phyloP scores from a whole-genome alignment of 2,797 vertebrate genomes.

The Hydrocynus forskahlii region DNA sequence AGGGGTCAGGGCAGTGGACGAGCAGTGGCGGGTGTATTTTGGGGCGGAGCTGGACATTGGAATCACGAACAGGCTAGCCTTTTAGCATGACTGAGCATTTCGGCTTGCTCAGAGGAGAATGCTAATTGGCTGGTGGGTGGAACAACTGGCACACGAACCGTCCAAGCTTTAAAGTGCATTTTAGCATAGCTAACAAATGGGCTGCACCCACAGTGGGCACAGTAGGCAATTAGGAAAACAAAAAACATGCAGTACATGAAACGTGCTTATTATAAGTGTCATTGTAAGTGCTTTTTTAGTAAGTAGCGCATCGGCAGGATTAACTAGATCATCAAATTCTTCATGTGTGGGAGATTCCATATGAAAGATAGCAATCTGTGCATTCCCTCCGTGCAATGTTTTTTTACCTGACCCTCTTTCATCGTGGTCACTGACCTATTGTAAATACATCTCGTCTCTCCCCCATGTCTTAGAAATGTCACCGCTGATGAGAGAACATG shows the following conservation, averaged over 20 bases:
- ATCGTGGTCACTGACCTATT: conserved; percentile 69
- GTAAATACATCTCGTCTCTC: conserved; percentile 73
- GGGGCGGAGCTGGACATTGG: conserved; percentile 1
- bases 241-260: neutral
- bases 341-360: neutral
- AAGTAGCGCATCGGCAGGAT: neutral
- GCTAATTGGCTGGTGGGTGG: neutral
- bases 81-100: neutral
- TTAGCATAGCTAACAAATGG: too few species aligned
- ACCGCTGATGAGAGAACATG: conserved; percentile 72
- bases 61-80: neutral
- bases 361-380: conserved; percentile 4
- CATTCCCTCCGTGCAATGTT: conserved; percentile 49
- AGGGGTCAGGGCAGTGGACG: conserved; percentile 17
- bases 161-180: too few species aligned
- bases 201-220: neutral
- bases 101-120: too few species aligned
- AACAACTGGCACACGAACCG: neutral
- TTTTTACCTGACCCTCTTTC: conserved; percentile 71
- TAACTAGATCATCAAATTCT: neutral
- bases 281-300: neutral
- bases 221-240: neutral
- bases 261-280: neutral
- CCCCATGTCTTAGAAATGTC: conserved; percentile 76
- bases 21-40: neutral